Conservation (phyloP, 2,113 vertebrate genomes). For the Pitta sordida region DNA sequence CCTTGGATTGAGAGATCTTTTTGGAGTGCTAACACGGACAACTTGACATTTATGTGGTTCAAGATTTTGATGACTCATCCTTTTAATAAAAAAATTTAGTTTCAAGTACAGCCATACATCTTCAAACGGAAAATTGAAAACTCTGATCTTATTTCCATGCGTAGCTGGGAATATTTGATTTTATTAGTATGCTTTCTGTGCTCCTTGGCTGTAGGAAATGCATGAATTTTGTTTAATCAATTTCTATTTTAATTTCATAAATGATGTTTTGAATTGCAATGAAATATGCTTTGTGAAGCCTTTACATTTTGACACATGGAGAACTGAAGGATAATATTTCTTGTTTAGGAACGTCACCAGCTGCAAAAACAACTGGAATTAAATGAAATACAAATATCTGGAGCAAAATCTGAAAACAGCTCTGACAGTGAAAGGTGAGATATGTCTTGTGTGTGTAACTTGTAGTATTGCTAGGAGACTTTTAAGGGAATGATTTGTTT, state of each 20-base stretch:
- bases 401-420: conserved; percentile 69
- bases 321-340: not conserved
- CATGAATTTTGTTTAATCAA: not conserved
- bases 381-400: conserved; percentile 81
- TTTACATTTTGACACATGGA: not conserved
- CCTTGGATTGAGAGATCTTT: not conserved
- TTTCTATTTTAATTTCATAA: conserved; percentile 33
- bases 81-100: not conserved
- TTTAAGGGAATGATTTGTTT: not conserved
- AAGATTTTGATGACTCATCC: not conserved
- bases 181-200: not conserved
- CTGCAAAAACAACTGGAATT: conserved; percentile 84
- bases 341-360: conserved; percentile 86
- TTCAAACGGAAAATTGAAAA: not conserved
- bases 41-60: not conserved
- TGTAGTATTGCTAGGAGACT: not conserved
- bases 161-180: not conserved
- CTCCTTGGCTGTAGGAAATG: not conserved
- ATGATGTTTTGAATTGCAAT: not conserved
- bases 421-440: conserved; percentile 78
- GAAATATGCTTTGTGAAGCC: not conserved
- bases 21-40: not conserved
- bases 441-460: not conserved
- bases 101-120: not conserved
- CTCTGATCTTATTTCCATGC: not conserved